Conservation (phyloP, 2,797 vertebrate genomes). For the Myotis myotis region DNA sequence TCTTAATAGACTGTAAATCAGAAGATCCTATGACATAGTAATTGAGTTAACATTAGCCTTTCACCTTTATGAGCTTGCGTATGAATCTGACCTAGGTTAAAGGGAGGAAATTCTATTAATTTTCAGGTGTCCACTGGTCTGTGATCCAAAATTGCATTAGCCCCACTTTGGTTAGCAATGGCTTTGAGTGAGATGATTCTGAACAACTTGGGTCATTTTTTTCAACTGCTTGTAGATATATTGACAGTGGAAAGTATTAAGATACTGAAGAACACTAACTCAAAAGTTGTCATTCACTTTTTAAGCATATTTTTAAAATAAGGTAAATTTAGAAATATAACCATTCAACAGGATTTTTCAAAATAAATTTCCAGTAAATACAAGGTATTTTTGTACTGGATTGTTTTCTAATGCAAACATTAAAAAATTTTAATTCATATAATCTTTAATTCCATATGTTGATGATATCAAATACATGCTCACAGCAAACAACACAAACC, state of each 20-base stretch:
- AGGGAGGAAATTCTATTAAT: slow-evolving; percentile 71
- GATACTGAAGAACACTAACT: not conserved
- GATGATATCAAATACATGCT: not conserved
- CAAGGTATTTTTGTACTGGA: not conserved
- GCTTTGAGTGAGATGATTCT: slow-evolving; percentile 39
- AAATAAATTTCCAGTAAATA: not conserved
- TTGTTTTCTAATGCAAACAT: not conserved
- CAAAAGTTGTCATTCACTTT: not conserved
- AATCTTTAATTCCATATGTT: not conserved
- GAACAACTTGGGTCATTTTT: not conserved
- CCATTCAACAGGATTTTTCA: not conserved
- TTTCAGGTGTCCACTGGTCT: slow-evolving; percentile 60
- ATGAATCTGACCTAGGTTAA: slow-evolving; percentile 63
- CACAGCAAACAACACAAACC: not conserved
- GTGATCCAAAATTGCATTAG: slow-evolving; percentile 55
- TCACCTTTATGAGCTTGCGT: slow-evolving; percentile 48
- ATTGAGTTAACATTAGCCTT: slow-evolving; percentile 60
- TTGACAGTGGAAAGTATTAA: not conserved
- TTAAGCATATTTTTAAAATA: not conserved
- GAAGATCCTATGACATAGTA: slow-evolving; percentile 28
- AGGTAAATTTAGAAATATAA: not conserved
- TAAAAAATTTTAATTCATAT: not conserved
- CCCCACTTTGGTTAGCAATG: slow-evolving; percentile 64
- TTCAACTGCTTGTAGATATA: not conserved
- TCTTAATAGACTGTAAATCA: not conserved